Conservation (phyloP, 2,797 vertebrate species). For the Sphaeramia orbicularis region DNA sequence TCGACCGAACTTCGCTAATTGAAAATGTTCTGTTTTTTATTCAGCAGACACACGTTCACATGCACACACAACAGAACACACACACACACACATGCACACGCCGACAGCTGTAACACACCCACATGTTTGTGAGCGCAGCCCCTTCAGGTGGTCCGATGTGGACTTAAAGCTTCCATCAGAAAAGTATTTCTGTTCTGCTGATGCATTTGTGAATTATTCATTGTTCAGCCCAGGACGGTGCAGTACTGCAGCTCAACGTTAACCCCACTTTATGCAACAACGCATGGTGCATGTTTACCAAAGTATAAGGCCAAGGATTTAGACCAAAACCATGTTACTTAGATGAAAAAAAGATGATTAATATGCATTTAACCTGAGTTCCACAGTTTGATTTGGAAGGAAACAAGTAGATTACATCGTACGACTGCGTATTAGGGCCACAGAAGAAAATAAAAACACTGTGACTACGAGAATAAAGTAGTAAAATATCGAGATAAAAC, state of each 20-base stretch:
- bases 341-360: no score
- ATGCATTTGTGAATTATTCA: conserved; percentile 75
- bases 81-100: conserved; percentile 24
- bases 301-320: no score
- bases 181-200: conserved; percentile 72
- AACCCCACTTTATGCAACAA: conserved; percentile 55
- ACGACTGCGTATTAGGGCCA: no score
- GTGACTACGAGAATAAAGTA: no score
- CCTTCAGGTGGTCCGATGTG: conserved; percentile 55
- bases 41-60: neutral
- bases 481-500: no score
- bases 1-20: conserved; percentile 14
- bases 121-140: conserved; percentile 44
- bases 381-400: no score
- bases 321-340: no score
- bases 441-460: no score
- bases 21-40: conserved; percentile 3
- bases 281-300: no score
- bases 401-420: no score
- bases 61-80: conserved; percentile 17
- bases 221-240: conserved; percentile 45
- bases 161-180: conserved; percentile 64
- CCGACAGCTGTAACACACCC: conserved; percentile 34
- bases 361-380: no score
- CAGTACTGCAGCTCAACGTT: conserved; percentile 46